A percentile compares a stretch with the other conserved stretches of the same genome.
phyloP scores from a whole-genome alignment of 2,888 invertebrate genomes.

The Microchrysa polita region DNA sequence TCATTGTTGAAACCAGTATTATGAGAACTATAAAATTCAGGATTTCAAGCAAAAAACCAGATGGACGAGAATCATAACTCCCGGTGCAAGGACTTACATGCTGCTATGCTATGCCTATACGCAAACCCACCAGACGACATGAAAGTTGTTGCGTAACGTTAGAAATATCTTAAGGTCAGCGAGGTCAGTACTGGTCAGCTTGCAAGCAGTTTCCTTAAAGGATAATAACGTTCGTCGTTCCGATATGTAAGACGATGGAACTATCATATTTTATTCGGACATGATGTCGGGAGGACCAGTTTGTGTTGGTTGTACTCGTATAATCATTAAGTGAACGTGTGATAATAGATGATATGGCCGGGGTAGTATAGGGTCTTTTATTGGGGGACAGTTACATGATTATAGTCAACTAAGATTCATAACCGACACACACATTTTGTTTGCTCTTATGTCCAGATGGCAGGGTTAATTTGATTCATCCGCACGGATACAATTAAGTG shows the following conservation, averaged over 20 bases:
- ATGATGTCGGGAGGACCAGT: slow-evolving; percentile 25
- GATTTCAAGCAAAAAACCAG: slow-evolving; percentile 35
- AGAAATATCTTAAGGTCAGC: slow-evolving; percentile 32
- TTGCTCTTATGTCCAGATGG: slow-evolving; percentile 34
- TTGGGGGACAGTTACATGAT: slow-evolving; percentile 26
- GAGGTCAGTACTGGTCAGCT: slow-evolving; percentile 41
- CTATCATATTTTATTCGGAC: slow-evolving; percentile 24
- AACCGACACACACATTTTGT: slow-evolving; percentile 1
- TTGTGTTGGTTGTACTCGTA: too few species aligned
- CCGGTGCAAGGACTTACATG: slow-evolving; percentile 7
- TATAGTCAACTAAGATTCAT: not conserved
- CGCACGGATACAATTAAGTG: slow-evolving; percentile 6
- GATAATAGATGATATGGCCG: slow-evolving; percentile 13
- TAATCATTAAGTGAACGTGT: slow-evolving; percentile 18
- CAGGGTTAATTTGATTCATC: slow-evolving; percentile 35
- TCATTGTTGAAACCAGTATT: slow-evolving; percentile 36
- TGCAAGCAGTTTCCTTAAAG: slow-evolving; percentile 27
- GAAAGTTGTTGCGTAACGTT: slow-evolving; percentile 28
- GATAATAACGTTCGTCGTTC: slow-evolving; percentile 32
- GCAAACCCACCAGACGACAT: slow-evolving; percentile 33
- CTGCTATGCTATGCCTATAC: slow-evolving; percentile 21
- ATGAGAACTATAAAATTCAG: slow-evolving; percentile 30
- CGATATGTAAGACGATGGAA: not conserved
- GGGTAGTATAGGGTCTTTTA: not conserved
- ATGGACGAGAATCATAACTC: slow-evolving; percentile 10